phyloP scores from a whole-genome alignment of 1,140 invertebrate species.

The Cyphomyrmex costatus region DNA sequence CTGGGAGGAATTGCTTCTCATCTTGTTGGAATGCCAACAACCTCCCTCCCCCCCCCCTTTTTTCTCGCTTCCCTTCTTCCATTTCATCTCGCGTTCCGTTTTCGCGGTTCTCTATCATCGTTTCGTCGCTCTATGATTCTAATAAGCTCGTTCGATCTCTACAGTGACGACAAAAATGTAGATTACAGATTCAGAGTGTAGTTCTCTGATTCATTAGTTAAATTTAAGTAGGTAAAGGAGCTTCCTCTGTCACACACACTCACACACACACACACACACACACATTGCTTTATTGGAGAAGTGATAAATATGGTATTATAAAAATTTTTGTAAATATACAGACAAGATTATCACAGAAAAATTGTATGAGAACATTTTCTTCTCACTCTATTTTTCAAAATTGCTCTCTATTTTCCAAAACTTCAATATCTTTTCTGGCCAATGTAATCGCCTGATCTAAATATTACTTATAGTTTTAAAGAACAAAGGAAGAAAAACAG shows the following conservation, averaged over 20 bases:
- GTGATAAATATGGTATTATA: not conserved
- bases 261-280: not conserved
- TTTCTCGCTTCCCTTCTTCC: constrained; percentile 39
- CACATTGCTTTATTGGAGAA: not conserved
- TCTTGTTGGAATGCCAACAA: constrained; percentile 52
- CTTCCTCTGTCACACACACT: not conserved
- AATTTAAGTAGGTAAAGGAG: not conserved
- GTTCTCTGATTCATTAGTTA: constrained; percentile 17
- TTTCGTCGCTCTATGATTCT: not conserved
- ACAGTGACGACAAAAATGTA: not conserved
- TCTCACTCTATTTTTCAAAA: too few species aligned
- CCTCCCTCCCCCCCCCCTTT: constrained; percentile 64
- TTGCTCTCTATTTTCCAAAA: too few species aligned
- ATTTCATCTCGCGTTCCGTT: constrained; percentile 41
- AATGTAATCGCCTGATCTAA: too few species aligned
- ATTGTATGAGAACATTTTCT: too few species aligned
- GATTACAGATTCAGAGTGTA: not conserved
- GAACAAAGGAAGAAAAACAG: too few species aligned
- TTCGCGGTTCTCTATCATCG: constrained; percentile 33
- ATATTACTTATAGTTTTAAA: too few species aligned
- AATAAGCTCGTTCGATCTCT: not conserved
- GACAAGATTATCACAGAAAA: too few species aligned
- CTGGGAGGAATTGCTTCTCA: constrained; percentile 41
- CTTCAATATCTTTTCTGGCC: too few species aligned
- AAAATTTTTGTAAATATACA: constrained; percentile 10